Base-by-base conservation (phyloP, 37 sponge, comb jelly and placozoan genomes). In the Chondrosia reniformis region DNA sequence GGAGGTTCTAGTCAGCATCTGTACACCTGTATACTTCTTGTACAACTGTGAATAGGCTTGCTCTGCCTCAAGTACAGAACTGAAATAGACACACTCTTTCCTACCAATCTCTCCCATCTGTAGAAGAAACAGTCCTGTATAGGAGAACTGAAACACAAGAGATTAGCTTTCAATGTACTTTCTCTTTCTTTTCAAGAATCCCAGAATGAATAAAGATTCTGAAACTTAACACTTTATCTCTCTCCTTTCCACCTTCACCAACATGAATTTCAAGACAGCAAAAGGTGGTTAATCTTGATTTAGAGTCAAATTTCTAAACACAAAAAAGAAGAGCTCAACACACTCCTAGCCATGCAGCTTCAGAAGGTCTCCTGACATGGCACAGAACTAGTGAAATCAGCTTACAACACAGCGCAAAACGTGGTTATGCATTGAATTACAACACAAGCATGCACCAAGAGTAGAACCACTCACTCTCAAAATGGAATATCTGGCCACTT, bases 21-120 rank as follows among this genome's bases (percentile, higher is more conserved):
- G 89, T 12, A 86, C 56, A n/a, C 46, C 32, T 33, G 81, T 76
- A 87, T 80, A 83, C 75, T 83, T 80, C 21, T 45, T 59, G 77
- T 82, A 83, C 39, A 95, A 82, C 19, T 84, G 89, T 0, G 83
- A 55, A 80, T 87, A 94, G 43, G 84, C 85, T n/a, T 84, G 59
- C 64, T 95, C 95, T 52, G 82, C 87, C 62, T 95, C 92, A 73
- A 88, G 71, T 13, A 81, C 81, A 15, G 85, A 66, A 63, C 46
- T 46, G 24, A 88, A 56, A 67, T 91, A 95, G 61, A 84, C 86
- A 80, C 93, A 91, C 83, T 87, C 91, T 28, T 59, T 76, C 78
- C 67, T 84, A 5, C 88, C 88, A 33, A 78, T 32, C 21, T 76
- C 78, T 21, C 91, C 91, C 80, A 59, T 57, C 91, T 90, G 56